A percentile compares a stretch with the other conserved stretches of the same genome.
phyloP scores from a whole-genome alignment of 2,888 invertebrate genomes.

The Automeris io region DNA sequence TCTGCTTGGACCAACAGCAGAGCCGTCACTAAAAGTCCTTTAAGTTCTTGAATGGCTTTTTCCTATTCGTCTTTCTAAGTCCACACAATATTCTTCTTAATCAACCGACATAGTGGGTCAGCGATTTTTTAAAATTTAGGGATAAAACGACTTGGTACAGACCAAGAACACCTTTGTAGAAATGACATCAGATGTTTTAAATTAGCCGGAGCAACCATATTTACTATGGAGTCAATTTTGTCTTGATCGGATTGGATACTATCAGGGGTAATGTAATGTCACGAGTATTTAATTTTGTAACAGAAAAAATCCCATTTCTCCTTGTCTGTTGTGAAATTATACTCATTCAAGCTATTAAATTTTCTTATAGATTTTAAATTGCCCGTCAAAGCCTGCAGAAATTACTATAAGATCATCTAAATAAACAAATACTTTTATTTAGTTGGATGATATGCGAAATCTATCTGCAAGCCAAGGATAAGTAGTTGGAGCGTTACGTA shows the following conservation, averaged over 20 bases:
- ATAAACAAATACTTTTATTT: conserved; percentile 18
- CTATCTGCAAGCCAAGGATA: conserved; percentile 23
- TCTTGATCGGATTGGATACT: conserved; percentile 17
- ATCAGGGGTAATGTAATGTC: conserved; percentile 16
- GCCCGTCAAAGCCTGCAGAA: conserved; percentile 19
- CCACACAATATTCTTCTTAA: conserved; percentile 9
- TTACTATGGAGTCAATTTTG: conserved; percentile 19
- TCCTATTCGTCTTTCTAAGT: background rate
- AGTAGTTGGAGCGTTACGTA: conserved; percentile 20
- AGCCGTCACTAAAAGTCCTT: background rate
- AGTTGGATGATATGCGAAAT: conserved; percentile 8
- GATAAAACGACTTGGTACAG: conserved; percentile 14
- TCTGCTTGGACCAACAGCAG: conserved; percentile 19
- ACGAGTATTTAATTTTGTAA: conserved; percentile 16
- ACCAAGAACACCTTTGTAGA: conserved; percentile 23
- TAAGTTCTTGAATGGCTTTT: background rate
- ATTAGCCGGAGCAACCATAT: conserved; percentile 19
- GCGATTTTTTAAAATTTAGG: conserved; percentile 11
- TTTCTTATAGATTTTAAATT: too few relatives aligned
- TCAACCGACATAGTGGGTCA: conserved; percentile 14
- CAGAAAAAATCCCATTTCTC: conserved; percentile 21
- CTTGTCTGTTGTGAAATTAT: conserved; percentile 19
- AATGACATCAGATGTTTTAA: conserved; percentile 23
- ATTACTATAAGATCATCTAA: conserved; percentile 30
- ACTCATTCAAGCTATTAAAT: conserved; percentile 17